These are phyloP conservation scores for Rotaria magnacalcarata DNA, from an alignment of 2,888 invertebrate species.

Conservation along the genomic window DNA sequence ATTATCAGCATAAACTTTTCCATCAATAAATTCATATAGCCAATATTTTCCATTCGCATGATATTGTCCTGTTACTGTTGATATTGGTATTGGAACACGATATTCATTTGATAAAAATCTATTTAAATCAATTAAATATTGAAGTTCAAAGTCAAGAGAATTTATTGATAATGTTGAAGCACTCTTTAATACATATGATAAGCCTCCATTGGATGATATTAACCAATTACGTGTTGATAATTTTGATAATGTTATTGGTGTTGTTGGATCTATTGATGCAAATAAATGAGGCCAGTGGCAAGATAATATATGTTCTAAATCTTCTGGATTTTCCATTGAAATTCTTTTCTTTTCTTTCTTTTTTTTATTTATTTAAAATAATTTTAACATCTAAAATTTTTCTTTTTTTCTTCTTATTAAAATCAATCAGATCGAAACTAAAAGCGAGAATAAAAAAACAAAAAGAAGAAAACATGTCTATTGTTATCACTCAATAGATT, in stretches of 20 bases:
- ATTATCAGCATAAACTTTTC: neutral
- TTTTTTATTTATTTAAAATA: too few species aligned
- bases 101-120: neutral
- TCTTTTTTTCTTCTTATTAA: neutral
- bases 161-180: too few species aligned
- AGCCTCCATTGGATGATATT: neutral
- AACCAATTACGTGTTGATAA: neutral
- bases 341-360: too few species aligned
- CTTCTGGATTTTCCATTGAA: neutral
- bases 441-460: too few species aligned
- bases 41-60: neutral
- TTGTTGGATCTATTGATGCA: neutral
- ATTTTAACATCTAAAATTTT: neutral
- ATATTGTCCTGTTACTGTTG: neutral
- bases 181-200: too few species aligned
- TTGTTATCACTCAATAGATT: neutral
- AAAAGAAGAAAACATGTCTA: neutral
- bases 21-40: constrained; percentile 17
- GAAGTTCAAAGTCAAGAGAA: neutral
- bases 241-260: neutral
- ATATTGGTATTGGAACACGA: neutral
- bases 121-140: constrained; percentile 9
- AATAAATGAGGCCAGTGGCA: neutral
- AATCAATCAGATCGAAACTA: too few species aligned
- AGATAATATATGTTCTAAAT: neutral